A percentile compares a stretch with the other conserved stretches of the same genome.
These are phyloP conservation scores for Drosophila biarmipes DNA, from an alignment of 1,140 invertebrate species.

Conservation along the genomic window DNA sequence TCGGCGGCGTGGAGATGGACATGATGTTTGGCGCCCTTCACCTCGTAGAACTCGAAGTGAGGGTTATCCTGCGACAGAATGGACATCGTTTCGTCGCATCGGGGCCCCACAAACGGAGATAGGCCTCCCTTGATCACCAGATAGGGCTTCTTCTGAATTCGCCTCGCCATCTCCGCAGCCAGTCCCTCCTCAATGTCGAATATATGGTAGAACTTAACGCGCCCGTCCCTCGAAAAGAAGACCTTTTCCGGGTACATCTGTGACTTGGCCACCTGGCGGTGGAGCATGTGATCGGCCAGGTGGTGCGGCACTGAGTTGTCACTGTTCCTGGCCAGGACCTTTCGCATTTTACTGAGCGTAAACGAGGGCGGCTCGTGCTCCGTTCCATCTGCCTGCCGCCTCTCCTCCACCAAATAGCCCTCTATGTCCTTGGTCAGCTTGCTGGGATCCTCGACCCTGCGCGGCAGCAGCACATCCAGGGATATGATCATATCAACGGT, in stretches of 20 bases:
- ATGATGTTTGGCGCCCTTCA: conserved; percentile 88
- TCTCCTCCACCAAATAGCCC: conserved; percentile 52
- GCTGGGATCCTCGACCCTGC: background rate
- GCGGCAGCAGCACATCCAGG: conserved; percentile 86
- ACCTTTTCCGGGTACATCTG: conserved; percentile 86
- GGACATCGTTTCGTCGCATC: conserved; percentile 84
- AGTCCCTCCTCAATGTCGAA: conserved; percentile 23
- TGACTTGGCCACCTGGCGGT: conserved; percentile 86
- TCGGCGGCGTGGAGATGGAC: conserved; percentile 89
- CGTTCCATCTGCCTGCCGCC: conserved; percentile 26
- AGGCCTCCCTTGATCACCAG: conserved; percentile 58
- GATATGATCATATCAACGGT: conserved; percentile 87
- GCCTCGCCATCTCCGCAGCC: conserved; percentile 36
- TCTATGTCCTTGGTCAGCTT: conserved; percentile 11
- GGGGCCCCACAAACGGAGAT: conserved; percentile 24
- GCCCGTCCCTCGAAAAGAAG: conserved; percentile 86
- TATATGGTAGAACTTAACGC: conserved; percentile 83
- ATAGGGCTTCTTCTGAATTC: conserved; percentile 59
- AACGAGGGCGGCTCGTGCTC: conserved; percentile 86
- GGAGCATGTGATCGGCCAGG: conserved; percentile 86
- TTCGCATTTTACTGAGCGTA: conserved; percentile 86
- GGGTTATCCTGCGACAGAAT: conserved; percentile 85
- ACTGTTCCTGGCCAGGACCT: conserved; percentile 84
- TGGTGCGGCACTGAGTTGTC: conserved; percentile 85
- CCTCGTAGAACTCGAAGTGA: conserved; percentile 86